Evolutionary conservation across 2,888 invertebrate species (phyloP).

Genomic region (Caenorhabditis uteleia): DNA sequence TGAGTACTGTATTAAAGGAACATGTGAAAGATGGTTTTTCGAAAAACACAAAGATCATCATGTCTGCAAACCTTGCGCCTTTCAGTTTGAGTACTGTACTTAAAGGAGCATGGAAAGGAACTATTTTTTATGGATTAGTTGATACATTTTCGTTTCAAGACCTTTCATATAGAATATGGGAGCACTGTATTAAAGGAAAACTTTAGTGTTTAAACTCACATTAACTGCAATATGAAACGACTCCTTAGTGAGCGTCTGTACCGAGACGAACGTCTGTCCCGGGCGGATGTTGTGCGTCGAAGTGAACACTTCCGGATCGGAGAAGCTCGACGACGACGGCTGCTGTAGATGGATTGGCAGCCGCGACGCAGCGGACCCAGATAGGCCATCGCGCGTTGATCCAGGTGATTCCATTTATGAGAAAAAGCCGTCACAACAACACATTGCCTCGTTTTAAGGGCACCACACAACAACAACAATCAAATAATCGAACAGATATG

Average conservation of each 20-base stretch:
- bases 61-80: too few species aligned
- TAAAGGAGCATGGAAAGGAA: too few species aligned
- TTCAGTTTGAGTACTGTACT: too few species aligned
- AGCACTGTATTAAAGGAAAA: neutral
- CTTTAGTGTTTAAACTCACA: conserved; percentile 40
- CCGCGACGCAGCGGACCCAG: conserved; percentile 21
- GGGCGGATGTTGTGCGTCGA: conserved; percentile 46
- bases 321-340: conserved; percentile 41
- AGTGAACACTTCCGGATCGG: conserved; percentile 46
- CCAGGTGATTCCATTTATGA: conserved; percentile 37
- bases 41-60: too few species aligned
- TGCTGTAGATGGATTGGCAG: conserved; percentile 51
- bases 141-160: neutral
- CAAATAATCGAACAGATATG: too few species aligned
- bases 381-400: conserved; percentile 13
- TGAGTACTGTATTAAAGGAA: too few species aligned
- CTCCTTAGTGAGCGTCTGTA: conserved; percentile 55
- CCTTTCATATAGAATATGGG: neutral
- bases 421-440: conserved; percentile 2
- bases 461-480: too few species aligned
- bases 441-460: too few species aligned
- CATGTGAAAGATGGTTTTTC: too few species aligned
- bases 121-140: too few species aligned
- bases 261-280: conserved; percentile 49
- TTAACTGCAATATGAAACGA: conserved; percentile 47